These are phyloP conservation scores for Sialia sialis DNA, from an alignment of 2,113 vertebrate genomes.

Conservation along the genomic window DNA sequence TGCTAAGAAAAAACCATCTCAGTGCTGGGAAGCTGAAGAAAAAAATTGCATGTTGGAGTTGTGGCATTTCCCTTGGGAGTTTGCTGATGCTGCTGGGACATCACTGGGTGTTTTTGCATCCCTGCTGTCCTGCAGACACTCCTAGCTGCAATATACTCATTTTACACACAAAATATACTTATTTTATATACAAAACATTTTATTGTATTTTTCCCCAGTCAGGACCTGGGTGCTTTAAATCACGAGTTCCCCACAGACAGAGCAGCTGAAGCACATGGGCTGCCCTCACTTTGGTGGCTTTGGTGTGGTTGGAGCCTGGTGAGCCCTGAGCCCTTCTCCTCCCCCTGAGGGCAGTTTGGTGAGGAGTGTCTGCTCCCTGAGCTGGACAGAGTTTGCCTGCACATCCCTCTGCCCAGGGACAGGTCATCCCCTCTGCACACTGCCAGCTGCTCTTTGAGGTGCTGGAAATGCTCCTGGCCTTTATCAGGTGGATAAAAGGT, in stretches of 20 bases:
- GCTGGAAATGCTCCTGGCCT: background rate
- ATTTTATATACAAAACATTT: background rate
- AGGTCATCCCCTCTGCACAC: background rate
- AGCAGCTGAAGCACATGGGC: background rate
- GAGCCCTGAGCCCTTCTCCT: background rate
- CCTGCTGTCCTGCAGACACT: background rate
- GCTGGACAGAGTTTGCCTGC: background rate
- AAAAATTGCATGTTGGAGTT: background rate
- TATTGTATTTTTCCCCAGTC: background rate
- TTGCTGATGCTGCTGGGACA: background rate
- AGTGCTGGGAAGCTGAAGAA: background rate
- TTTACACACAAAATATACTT: background rate
- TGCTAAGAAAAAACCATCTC: background rate
- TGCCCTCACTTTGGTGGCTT: background rate
- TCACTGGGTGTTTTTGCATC: background rate
- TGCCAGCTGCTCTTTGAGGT: background rate
- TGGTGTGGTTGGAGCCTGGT: background rate
- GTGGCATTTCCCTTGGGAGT: background rate
- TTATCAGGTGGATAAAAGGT: background rate
- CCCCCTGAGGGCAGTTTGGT: fast-evolving
- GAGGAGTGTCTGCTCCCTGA: background rate
- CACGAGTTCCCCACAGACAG: background rate
- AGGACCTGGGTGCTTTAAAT: background rate
- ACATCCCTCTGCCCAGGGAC: background rate
- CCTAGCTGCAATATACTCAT: background rate